phyloP scores from a whole-genome alignment of 2,797 vertebrate genomes.

The Sebastes flavidus region DNA sequence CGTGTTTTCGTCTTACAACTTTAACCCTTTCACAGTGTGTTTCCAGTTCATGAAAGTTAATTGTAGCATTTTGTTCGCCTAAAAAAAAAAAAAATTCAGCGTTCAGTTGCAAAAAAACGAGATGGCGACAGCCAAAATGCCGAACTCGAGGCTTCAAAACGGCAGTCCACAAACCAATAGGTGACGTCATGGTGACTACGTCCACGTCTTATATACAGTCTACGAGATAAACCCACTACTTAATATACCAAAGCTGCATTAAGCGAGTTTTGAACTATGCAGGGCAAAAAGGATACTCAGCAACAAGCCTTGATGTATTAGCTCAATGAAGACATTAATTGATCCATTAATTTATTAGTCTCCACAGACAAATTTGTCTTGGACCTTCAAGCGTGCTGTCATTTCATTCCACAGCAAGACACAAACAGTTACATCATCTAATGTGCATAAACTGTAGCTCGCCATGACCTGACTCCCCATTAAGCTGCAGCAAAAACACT shows the following conservation, averaged over 20 bases:
- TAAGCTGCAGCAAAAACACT: background rate
- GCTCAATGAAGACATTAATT: background rate
- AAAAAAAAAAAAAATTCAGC: too few species aligned
- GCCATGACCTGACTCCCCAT: background rate
- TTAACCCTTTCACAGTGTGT: too few species aligned
- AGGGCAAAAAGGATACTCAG: too few species aligned
- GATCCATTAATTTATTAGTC: background rate
- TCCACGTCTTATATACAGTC: too few species aligned
- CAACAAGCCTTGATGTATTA: background rate
- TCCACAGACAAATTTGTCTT: background rate
- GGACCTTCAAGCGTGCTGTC: background rate
- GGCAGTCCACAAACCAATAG: too few species aligned
- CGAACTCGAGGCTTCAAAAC: too few species aligned
- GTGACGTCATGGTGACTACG: too few species aligned
- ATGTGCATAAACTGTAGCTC: background rate
- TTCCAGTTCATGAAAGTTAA: too few species aligned
- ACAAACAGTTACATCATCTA: background rate
- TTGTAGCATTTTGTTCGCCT: too few species aligned
- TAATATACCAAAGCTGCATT: background rate
- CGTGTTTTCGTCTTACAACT: too few species aligned
- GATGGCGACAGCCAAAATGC: too few species aligned
- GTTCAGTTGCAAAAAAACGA: too few species aligned
- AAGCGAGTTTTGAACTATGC: background rate
- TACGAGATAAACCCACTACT: background rate
- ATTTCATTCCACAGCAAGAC: background rate